Base-by-base conservation (phyloP, 1,140 invertebrate species). In the Formica exsecta region DNA sequence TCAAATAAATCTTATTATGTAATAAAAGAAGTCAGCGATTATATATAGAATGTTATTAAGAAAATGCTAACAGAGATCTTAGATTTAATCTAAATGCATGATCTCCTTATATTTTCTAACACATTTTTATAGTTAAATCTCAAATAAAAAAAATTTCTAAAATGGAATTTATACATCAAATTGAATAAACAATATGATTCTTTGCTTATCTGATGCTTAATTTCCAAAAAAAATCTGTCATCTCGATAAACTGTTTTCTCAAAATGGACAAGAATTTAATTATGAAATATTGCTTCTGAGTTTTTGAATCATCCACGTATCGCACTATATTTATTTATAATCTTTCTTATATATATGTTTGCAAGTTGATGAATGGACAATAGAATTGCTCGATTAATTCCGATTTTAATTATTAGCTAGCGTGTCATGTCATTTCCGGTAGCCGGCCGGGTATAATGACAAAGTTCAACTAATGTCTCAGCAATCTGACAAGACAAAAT, bases 401-500 rank as follows among this genome's bases (percentile, higher is more conserved):
- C 4, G 48, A 38, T 80, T 70, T 70, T 80, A 57, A 80, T 80
- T 32, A 80, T 25, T 54, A 38, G 11, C 7, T 13, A 70, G 44
- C 19, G n/a, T 54, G 36, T 41, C 59, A 25, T 25, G 25, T 3
- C 8, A 4, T 13, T 11, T 74, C 4, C 13, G 7, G 16, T 59
- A 29, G 11, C 3, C 38, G n/a, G 7, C 11, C 16, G 13, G 1
- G 59, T 22, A 54, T 73, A 86, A 86, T 73, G 71, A 59, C 71
- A 22, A 83, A 89, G 87, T 89, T 86, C n/a, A 11, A 38, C n/a
- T 64, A 70, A 59, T 5, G 38, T 75, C 9, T 3, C 7, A 41
- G 29, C 11, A 48, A 89, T 25, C 25, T 32, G 11, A 25, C 64
- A 41, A 59, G 36, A 25, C 8, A 29, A 57, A 86, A 68, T 48